phyloP scores from a whole-genome alignment of 2,113 vertebrate genomes.

The Gasterosteus nipponicus region DNA sequence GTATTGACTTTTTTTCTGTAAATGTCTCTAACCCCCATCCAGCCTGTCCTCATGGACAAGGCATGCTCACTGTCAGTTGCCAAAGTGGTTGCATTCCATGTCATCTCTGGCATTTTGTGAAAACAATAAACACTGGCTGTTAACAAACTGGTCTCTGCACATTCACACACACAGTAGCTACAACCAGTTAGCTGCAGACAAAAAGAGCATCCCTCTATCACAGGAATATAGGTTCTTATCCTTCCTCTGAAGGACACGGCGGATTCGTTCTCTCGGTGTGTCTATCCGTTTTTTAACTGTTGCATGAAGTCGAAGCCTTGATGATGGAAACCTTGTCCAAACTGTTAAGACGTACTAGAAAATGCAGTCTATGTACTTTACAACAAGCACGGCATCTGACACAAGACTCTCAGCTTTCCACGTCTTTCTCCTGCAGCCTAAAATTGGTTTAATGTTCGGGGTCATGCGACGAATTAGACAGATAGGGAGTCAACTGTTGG shows the following conservation, averaged over 20 bases:
- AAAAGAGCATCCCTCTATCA: background rate
- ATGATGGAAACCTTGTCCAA: background rate
- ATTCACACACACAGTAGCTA: slow-evolving; percentile 9
- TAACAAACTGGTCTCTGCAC: slow-evolving; percentile 25
- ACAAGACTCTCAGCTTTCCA: slow-evolving; percentile 23
- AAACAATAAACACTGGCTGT: slow-evolving; percentile 64
- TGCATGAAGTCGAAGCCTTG: background rate
- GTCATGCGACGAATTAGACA: slow-evolving; percentile 79
- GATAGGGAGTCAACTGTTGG: slow-evolving; percentile 76
- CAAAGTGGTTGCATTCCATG: slow-evolving; percentile 45
- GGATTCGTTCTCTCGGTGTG: background rate
- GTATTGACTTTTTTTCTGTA: slow-evolving; percentile 67
- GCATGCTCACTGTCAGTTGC: slow-evolving; percentile 19
- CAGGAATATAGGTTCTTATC: background rate
- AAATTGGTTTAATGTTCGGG: slow-evolving; percentile 72
- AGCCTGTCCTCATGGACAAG: slow-evolving; percentile 7
- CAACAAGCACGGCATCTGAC: slow-evolving; percentile 11
- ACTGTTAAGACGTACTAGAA: background rate
- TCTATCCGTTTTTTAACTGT: background rate
- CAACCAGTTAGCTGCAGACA: background rate
- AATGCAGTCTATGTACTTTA: background rate
- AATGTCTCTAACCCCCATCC: background rate
- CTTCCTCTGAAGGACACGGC: background rate
- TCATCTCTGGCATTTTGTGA: slow-evolving; percentile 48
- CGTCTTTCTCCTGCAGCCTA: slow-evolving; percentile 1